These are phyloP conservation scores for Microcebus jonahi DNA, from an alignment of 2,113 vertebrate species.

Conservation along the genomic window DNA sequence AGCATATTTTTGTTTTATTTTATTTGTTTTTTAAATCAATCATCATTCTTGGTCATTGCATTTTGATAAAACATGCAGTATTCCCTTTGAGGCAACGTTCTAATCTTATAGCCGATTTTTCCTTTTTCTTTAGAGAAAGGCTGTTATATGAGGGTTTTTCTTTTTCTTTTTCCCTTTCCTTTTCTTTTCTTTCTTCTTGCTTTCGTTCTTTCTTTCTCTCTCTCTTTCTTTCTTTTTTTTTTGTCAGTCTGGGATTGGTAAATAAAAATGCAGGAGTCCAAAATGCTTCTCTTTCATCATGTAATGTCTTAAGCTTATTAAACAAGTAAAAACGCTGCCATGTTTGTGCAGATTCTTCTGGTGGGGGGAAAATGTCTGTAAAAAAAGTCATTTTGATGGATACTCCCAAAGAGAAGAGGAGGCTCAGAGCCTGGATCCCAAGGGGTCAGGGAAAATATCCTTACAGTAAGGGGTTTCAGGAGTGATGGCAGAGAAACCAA, in stretches of 20 bases:
- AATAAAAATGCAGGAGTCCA: conserved; percentile 83
- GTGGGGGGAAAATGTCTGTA: conserved; percentile 74
- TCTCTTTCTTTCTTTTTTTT: background rate
- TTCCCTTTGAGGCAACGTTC: conserved; percentile 76
- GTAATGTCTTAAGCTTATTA: conserved; percentile 86
- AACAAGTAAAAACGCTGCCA: conserved; percentile 86
- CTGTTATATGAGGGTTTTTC: background rate
- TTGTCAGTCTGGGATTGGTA: conserved; percentile 77
- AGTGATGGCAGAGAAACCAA: conserved; percentile 75
- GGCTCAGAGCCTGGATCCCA: conserved; percentile 83
- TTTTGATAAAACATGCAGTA: conserved; percentile 84
- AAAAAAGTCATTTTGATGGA: conserved; percentile 82
- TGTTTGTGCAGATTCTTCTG: conserved; percentile 83
- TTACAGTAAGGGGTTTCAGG: conserved; percentile 84
- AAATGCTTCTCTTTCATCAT: conserved; percentile 83
- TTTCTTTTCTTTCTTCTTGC: background rate
- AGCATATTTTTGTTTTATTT: conserved; percentile 46
- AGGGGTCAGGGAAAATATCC: conserved; percentile 81
- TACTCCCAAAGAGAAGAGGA: conserved; percentile 82
- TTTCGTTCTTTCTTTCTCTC: background rate
- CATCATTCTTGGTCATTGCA: conserved; percentile 74
- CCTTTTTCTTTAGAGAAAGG: conserved; percentile 63
- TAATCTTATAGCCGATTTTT: conserved; percentile 71
- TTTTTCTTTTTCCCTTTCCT: background rate
- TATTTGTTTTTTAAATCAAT: conserved; percentile 38